Evolutionary conservation across 1,140 invertebrate genomes (phyloP), one percentile per base, ranked within the genome.

Genomic region (Drosophila oshimai): DNA sequence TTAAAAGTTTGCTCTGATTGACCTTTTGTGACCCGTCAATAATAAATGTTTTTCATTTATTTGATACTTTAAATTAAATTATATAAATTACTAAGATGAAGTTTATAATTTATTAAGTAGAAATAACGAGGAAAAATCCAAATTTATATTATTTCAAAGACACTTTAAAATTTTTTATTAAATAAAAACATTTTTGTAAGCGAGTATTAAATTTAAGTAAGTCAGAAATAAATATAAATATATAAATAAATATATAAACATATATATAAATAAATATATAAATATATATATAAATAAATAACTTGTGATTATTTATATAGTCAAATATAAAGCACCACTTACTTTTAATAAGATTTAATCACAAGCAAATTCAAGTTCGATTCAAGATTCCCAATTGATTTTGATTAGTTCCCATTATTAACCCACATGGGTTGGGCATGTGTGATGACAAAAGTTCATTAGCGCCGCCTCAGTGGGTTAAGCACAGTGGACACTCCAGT

Each of bases 401-500:
- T 61, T 57, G 20, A 58, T 54, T 54, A 58, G 47, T 31, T 31
- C 15, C 46, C 15, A 26, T n/a, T 41, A 47, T 34, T 60, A 62
- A 36, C 37, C 58, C 58, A 65, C 33, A 65, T 62, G n/a, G n/a
- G 41, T 65, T 45, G 31, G 42, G 33, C 58, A 80, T 80, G 45
- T 45, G 54, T 20, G 44, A 69, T 80, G 77, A 81, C 71, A 76
- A 86, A 84, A 87, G 81, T 86, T 86, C 81, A 86, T 86, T 87
- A 86, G 81, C 57, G 53, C 49, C 76, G 81, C 81, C 60, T 86
- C 75, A 87, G 55, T 80, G 80, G 62, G 39, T 70, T 61, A 69
- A 74, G 58, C 67, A 54, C 67, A 54, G 37, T 39, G 61, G 41
- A 39, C 26, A 65, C 22, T 6, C 29, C 39, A 22, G 37, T 22